These are phyloP conservation scores for Lasius fuliginosus DNA, from an alignment of 2,888 invertebrate genomes.

Conservation along the genomic window DNA sequence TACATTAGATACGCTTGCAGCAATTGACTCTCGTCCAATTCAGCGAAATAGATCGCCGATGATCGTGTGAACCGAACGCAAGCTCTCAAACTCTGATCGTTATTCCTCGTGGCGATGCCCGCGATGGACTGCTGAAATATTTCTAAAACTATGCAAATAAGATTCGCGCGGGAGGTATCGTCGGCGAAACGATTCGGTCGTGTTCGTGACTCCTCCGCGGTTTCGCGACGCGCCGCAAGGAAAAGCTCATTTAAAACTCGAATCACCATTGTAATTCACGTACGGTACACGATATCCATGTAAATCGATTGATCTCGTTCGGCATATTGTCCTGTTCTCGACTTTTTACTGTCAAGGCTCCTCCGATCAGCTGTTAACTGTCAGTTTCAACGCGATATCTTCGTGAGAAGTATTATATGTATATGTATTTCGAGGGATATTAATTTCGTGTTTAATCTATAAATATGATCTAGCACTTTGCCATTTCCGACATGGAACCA, in stretches of 20 bases:
- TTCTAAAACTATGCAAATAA: conserved; percentile 61
- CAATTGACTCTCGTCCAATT: background rate
- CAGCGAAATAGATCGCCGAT: background rate
- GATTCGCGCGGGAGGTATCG: background rate
- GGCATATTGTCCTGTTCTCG: background rate
- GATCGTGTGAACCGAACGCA: conserved; percentile 13
- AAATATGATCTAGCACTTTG: conserved; percentile 3
- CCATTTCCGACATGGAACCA: conserved; percentile 13
- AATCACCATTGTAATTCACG: background rate
- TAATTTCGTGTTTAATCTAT: conserved; percentile 23
- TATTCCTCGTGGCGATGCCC: conserved; percentile 14
- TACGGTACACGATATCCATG: background rate
- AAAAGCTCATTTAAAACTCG: conserved; percentile 27
- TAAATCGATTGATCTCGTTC: conserved; percentile 5
- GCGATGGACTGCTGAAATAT: conserved; percentile 39
- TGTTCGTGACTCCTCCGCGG: background rate
- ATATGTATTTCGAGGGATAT: conserved; percentile 17
- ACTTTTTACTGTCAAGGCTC: background rate
- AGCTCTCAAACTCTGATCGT: conserved; percentile 26
- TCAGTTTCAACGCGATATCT: background rate
- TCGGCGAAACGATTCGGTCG: background rate
- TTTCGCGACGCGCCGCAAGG: background rate
- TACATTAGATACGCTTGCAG: background rate
- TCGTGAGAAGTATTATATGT: background rate
- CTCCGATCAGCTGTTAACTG: background rate